Conservation (phyloP, 2,888 invertebrate species). For the Megamerina dolium region DNA sequence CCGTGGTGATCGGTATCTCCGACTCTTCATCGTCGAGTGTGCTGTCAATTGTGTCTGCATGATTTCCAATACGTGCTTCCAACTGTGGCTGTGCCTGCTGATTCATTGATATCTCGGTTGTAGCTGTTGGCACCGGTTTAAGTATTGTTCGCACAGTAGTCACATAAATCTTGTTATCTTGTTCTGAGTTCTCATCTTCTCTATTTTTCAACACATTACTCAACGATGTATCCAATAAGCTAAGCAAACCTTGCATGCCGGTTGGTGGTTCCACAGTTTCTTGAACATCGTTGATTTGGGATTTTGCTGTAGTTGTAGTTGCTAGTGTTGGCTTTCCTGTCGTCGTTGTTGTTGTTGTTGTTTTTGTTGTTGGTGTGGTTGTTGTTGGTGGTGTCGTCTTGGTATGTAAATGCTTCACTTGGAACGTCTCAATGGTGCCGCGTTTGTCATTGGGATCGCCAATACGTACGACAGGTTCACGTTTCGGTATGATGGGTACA, state of each 20-base stretch:
- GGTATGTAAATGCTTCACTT: constrained; percentile 47
- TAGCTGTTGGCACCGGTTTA: constrained; percentile 23
- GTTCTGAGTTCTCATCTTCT: not conserved
- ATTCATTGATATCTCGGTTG: not conserved
- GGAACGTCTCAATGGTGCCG: constrained; percentile 40
- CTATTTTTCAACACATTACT: constrained; percentile 22
- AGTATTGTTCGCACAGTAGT: constrained; percentile 24
- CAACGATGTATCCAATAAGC: constrained; percentile 39
- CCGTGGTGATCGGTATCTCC: constrained; percentile 27
- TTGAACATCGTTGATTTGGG: not conserved
- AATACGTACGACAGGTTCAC: constrained; percentile 41
- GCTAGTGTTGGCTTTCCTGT: constrained; percentile 8
- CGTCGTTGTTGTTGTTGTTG: constrained; percentile 21
- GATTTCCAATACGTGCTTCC: constrained; percentile 29
- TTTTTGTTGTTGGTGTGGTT: constrained; percentile 19
- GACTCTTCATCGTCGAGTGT: constrained; percentile 17
- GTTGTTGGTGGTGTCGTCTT: constrained; percentile 30
- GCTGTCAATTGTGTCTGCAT: constrained; percentile 24
- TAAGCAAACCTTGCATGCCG: constrained; percentile 42
- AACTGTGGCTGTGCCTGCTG: constrained; percentile 5
- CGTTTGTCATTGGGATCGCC: constrained; percentile 41
- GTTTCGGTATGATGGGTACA: constrained; percentile 43
- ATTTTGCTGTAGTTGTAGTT: constrained; percentile 4
- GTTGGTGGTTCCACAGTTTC: constrained; percentile 19
- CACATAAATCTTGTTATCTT: constrained; percentile 16